phyloP scores from a whole-genome alignment of 2,888 invertebrate genomes.

The Lasiommata megera region DNA sequence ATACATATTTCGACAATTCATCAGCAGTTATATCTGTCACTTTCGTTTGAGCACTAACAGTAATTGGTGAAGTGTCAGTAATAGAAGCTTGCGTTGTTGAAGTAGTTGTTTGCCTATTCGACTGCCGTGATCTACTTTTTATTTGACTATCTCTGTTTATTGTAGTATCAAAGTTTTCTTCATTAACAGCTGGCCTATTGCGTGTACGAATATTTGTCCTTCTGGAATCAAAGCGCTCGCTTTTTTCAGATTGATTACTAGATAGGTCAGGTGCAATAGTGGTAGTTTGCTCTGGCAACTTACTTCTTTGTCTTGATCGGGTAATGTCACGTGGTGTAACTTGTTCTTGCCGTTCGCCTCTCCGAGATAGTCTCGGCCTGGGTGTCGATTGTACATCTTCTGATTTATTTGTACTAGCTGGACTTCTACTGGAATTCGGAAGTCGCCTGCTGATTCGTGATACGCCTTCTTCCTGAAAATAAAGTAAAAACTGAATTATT shows the following conservation, averaged over 20 bases:
- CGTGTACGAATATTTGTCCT: slow-evolving; percentile 60
- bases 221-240: slow-evolving; percentile 67
- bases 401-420: slow-evolving; percentile 42
- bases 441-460: slow-evolving; percentile 57
- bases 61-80: slow-evolving; percentile 10
- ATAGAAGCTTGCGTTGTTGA: slow-evolving; percentile 20
- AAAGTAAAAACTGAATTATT: slow-evolving; percentile 16
- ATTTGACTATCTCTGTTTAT: slow-evolving; percentile 45
- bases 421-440: slow-evolving; percentile 46
- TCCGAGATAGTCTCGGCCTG: slow-evolving; percentile 54
- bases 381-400: slow-evolving; percentile 51
- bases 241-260: slow-evolving; percentile 44
- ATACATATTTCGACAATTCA: slow-evolving; percentile 49
- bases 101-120: slow-evolving; percentile 31
- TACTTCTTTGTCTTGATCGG: slow-evolving; percentile 54
- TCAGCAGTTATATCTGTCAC: slow-evolving; percentile 45
- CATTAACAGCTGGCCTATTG: slow-evolving; percentile 46
- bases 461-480: slow-evolving; percentile 62
- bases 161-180: slow-evolving; percentile 44
- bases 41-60: slow-evolving; percentile 24
- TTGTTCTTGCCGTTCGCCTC: slow-evolving; percentile 48
- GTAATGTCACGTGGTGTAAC: slow-evolving; percentile 42
- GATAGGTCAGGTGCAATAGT: slow-evolving; percentile 41
- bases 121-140: slow-evolving; percentile 50
- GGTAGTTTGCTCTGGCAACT: slow-evolving; percentile 39